Conservation (phyloP, 2,888 invertebrate genomes). For the Latheticus oryzae region DNA sequence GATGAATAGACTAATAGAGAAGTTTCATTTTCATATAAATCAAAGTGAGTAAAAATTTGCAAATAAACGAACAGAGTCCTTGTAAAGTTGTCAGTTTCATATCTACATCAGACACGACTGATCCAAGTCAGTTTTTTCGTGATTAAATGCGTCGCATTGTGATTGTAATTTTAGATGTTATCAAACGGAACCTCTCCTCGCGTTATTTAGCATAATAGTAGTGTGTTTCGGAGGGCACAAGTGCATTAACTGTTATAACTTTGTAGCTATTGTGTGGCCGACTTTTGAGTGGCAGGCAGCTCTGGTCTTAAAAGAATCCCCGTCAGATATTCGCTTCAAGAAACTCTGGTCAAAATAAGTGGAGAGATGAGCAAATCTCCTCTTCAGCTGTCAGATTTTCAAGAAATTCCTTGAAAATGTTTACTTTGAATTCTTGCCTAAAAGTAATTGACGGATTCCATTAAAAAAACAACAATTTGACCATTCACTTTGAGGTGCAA, state of each 20-base stretch:
- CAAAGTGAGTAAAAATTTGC: too few species aligned
- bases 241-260: slow-evolving; percentile 48
- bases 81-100: too few species aligned
- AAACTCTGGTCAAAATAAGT: slow-evolving; percentile 50
- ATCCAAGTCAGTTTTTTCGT: slow-evolving; percentile 27
- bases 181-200: slow-evolving; percentile 41
- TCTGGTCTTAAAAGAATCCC: slow-evolving; percentile 43
- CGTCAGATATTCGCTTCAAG: slow-evolving; percentile 40
- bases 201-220: slow-evolving; percentile 45
- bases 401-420: slow-evolving; percentile 48
- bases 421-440: slow-evolving; percentile 27
- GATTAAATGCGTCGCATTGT: slow-evolving; percentile 37
- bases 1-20: too few species aligned
- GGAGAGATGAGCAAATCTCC: slow-evolving; percentile 52
- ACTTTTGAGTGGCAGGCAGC: slow-evolving; percentile 50
- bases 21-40: too few species aligned
- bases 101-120: too few species aligned
- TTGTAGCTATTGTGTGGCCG: slow-evolving; percentile 48
- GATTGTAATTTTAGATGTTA: slow-evolving; percentile 45
- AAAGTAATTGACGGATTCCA: slow-evolving; percentile 38
- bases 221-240: slow-evolving; percentile 44
- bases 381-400: slow-evolving; percentile 53
- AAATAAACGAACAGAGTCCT: too few species aligned
- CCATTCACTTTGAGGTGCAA: slow-evolving; percentile 15
- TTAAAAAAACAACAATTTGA: slow-evolving; percentile 31